Conservation (phyloP, 2,113 vertebrate genomes). For the Condylura cristata region DNA sequence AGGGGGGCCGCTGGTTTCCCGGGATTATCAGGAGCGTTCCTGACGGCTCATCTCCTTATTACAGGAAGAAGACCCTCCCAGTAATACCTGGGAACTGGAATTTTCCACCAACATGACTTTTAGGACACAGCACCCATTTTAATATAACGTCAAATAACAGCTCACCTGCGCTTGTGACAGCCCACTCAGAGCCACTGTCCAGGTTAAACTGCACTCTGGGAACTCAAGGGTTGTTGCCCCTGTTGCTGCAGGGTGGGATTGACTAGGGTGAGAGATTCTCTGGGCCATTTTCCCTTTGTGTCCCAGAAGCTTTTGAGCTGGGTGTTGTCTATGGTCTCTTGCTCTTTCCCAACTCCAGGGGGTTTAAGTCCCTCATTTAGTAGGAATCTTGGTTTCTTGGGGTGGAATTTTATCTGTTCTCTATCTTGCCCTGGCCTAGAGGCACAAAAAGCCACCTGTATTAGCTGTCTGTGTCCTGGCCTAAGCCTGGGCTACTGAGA, state of each 20-base stretch:
- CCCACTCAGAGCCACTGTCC: neutral
- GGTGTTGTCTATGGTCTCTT: neutral
- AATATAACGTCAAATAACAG: neutral
- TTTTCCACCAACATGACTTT: neutral
- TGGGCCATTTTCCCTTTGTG: neutral
- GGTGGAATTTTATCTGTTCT: slow-evolving; percentile 68
- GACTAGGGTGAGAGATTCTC: neutral
- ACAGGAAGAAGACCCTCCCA: neutral
- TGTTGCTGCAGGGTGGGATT: neutral
- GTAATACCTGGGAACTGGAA: neutral
- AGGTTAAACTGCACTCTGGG: neutral
- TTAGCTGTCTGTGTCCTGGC: neutral
- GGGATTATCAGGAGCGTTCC: neutral
- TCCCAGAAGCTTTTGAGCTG: neutral
- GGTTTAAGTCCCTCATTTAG: slow-evolving; percentile 3
- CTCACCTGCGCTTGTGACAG: neutral
- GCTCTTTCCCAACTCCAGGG: neutral
- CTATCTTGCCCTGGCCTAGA: slow-evolving; percentile 37
- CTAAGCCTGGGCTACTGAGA: neutral
- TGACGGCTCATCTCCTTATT: neutral
- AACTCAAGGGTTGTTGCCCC: neutral
- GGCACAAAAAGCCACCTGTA: neutral
- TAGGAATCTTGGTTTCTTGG: slow-evolving; percentile 48
- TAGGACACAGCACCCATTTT: neutral
- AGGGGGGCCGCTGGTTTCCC: neutral